These are phyloP conservation scores for Drosophila hamatofila DNA, from an alignment of 2,888 invertebrate species.

Conservation along the genomic window DNA sequence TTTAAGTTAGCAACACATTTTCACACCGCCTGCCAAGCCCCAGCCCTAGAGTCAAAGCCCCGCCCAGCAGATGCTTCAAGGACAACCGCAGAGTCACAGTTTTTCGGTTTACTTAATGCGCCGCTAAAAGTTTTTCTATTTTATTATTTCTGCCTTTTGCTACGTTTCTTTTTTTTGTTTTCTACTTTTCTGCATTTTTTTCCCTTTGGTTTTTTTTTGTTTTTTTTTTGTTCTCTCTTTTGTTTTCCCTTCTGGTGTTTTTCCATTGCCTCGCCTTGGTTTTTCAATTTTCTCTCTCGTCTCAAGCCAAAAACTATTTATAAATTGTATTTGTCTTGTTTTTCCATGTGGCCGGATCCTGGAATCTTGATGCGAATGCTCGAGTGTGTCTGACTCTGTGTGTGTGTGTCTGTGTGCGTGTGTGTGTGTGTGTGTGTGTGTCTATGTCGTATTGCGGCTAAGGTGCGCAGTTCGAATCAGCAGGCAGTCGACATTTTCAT, in stretches of 20 bases:
- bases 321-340: slow-evolving; percentile 75
- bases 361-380: slow-evolving; percentile 34
- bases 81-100: slow-evolving; percentile 81
- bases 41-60: not conserved
- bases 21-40: slow-evolving; percentile 57
- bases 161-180: slow-evolving; percentile 30
- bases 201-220: not conserved
- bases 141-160: slow-evolving; percentile 74
- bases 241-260: not conserved
- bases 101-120: slow-evolving; percentile 80
- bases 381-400: not conserved
- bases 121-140: slow-evolving; percentile 81
- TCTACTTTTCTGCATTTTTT: slow-evolving; percentile 3
- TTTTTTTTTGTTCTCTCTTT: not conserved
- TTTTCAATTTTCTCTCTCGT: slow-evolving; percentile 74
- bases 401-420: not conserved
- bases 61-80: slow-evolving; percentile 57
- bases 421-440: slow-evolving; percentile 16
- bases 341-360: slow-evolving; percentile 51
- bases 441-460: slow-evolving; percentile 8
- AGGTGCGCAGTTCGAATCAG: slow-evolving; percentile 32
- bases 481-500: slow-evolving; percentile 38
- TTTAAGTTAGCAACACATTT: slow-evolving; percentile 80
- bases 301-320: slow-evolving; percentile 76
- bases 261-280: slow-evolving; percentile 38